Evolutionary conservation across 2,888 invertebrate species (phyloP).

Genomic region (Platerodrilus igneus): DNA sequence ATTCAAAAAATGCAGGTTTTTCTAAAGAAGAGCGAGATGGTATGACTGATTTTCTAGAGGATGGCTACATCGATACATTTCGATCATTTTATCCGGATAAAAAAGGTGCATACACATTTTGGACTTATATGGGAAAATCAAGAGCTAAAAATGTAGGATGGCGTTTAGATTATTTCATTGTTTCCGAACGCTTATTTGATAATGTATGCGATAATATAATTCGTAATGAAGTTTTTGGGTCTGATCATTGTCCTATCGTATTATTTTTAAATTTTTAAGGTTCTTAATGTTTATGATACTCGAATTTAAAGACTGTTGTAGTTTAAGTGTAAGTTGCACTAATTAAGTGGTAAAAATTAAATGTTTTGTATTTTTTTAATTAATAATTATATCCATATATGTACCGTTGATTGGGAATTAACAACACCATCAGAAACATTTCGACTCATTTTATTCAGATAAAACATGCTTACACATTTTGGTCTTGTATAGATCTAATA

Average conservation of each 20-base stretch:
- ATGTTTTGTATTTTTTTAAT: too few species aligned
- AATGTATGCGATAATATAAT: conserved; percentile 83
- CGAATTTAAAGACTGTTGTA: too few species aligned
- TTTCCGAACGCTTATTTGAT: conserved; percentile 73
- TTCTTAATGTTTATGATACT: conserved; percentile 6
- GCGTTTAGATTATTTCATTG: conserved; percentile 93
- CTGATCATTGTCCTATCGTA: conserved; percentile 94
- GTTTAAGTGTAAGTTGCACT: too few species aligned
- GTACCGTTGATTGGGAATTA: too few species aligned
- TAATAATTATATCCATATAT: too few species aligned
- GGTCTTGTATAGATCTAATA: too few species aligned
- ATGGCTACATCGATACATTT: conserved; percentile 86
- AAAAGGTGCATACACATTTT: conserved; percentile 84
- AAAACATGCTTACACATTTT: too few species aligned
- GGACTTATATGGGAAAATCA: conserved; percentile 89
- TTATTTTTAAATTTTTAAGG: conserved; percentile 61
- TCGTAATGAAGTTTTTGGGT: conserved; percentile 76
- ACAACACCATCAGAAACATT: too few species aligned
- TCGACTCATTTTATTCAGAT: too few species aligned
- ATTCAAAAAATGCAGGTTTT: conserved; percentile 91
- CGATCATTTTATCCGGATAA: conserved; percentile 81
- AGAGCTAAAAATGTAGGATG: conserved; percentile 92
- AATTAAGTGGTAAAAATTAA: too few species aligned
- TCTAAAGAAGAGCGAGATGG: conserved; percentile 91
- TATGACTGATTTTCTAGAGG: conserved; percentile 75